A percentile compares a stretch with the other conserved stretches of the same genome.
These are phyloP conservation scores for Vidua chalybeata DNA, from an alignment of 2,113 vertebrate species.

Conservation along the genomic window DNA sequence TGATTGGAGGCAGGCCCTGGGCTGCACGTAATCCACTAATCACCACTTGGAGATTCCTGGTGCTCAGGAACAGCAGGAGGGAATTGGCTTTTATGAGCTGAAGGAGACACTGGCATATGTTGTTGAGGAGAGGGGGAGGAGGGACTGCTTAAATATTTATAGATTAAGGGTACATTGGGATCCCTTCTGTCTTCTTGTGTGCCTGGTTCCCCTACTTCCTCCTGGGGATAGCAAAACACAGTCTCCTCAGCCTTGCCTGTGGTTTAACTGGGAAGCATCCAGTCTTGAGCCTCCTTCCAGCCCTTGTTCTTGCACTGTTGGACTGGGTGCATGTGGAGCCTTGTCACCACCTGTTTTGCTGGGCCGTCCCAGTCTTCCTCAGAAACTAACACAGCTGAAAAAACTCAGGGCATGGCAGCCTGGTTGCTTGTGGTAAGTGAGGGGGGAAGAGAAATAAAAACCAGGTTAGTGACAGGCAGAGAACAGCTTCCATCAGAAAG, in stretches of 20 bases:
- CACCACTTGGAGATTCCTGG: slow-evolving; percentile 61
- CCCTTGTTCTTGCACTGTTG: background rate
- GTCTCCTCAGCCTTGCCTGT: background rate
- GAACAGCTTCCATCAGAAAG: background rate
- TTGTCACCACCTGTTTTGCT: rapidly evolving
- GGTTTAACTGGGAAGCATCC: background rate
- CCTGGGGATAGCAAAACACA: background rate
- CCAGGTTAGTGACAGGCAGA: background rate
- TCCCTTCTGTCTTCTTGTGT: slow-evolving; percentile 31
- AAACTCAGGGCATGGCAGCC: background rate
- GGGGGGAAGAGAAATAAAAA: background rate
- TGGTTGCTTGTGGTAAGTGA: background rate
- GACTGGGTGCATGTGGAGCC: background rate
- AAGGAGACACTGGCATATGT: slow-evolving; percentile 62
- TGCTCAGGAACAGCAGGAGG: slow-evolving; percentile 58
- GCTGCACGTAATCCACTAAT: slow-evolving; percentile 79
- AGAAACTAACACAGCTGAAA: background rate
- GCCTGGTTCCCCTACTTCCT: background rate
- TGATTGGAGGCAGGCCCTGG: slow-evolving; percentile 76
- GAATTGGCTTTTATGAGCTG: slow-evolving; percentile 65
- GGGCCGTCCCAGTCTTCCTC: background rate
- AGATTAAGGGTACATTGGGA: slow-evolving; percentile 19
- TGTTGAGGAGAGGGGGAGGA: slow-evolving; percentile 39
- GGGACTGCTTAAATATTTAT: slow-evolving; percentile 71
- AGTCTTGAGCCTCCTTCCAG: background rate